Percentiles rank a stretch among this genome's conserved stretches.
These are phyloP conservation scores for Leptopilina syphax DNA, from an alignment of 2,888 invertebrate species.

Conservation along the genomic window DNA sequence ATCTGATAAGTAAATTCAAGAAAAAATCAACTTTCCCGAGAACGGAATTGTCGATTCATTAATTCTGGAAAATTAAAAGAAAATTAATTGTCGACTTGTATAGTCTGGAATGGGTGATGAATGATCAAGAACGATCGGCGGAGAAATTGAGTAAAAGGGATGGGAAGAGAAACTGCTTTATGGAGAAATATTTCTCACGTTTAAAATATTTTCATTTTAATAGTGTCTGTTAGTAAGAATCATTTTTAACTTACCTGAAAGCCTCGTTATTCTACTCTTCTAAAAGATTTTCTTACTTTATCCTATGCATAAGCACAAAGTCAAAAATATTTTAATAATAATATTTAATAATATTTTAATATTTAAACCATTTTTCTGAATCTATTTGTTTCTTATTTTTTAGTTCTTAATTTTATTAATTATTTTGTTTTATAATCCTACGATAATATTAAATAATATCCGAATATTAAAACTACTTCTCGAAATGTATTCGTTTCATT, in stretches of 20 bases:
- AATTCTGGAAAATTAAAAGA: constrained; percentile 72
- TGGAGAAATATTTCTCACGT: constrained; percentile 1
- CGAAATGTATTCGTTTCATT: no score
- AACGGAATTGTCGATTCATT: constrained; percentile 64
- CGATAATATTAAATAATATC: no score
- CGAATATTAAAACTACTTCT: no score
- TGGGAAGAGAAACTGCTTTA: neutral
- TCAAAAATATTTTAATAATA: no score
- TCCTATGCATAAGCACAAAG: no score
- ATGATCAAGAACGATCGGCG: constrained; percentile 62
- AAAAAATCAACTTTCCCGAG: neutral
- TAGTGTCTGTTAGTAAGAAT: neutral
- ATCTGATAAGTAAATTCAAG: constrained; percentile 7
- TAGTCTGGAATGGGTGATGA: constrained; percentile 64
- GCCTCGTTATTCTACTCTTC: no score
- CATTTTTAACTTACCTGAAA: neutral
- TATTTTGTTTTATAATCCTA: no score
- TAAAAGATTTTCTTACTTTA: no score
- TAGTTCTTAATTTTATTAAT: no score
- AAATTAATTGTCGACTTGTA: constrained; percentile 71
- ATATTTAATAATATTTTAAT: no score
- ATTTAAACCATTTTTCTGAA: no score
- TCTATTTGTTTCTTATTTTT: no score
- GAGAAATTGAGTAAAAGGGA: constrained; percentile 9
- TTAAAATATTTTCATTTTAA: neutral